Conservation (phyloP, 1,140 invertebrate species). For the Stegodyphus mimosarum region DNA sequence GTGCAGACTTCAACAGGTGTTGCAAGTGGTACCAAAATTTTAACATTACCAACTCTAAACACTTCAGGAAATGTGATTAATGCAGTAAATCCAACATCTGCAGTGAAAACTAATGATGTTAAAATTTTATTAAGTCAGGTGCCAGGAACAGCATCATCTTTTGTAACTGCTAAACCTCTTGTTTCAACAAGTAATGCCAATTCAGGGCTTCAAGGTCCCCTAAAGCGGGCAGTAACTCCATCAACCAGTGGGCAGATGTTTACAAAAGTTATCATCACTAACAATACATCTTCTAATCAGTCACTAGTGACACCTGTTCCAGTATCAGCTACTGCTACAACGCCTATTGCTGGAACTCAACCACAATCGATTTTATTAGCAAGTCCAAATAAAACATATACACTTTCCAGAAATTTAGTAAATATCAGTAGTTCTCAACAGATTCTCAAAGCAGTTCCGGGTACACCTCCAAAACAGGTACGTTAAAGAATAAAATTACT, state of each 20-base stretch:
- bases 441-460: constrained; percentile 64
- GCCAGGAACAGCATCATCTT: constrained; percentile 2
- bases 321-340: constrained; percentile 62
- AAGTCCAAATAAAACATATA: constrained; percentile 77
- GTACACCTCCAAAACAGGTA: constrained; percentile 66
- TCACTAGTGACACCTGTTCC: constrained; percentile 49
- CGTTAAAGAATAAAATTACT: too few species aligned
- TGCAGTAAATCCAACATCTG: not conserved
- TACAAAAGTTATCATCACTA: constrained; percentile 74
- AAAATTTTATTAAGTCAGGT: constrained; percentile 33
- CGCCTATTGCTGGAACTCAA: not conserved
- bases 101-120: constrained; percentile 36
- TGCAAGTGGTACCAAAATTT: constrained; percentile 24
- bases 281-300: constrained; percentile 63
- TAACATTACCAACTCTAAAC: constrained; percentile 39
- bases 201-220: constrained; percentile 12
- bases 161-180: constrained; percentile 24
- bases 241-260: constrained; percentile 66
- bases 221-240: constrained; percentile 46
- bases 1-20: constrained; percentile 27
- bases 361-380: constrained; percentile 58
- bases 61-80: constrained; percentile 28
- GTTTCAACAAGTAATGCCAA: constrained; percentile 19
- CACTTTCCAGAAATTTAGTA: constrained; percentile 71
- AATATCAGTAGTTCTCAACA: constrained; percentile 60